Evolutionary conservation across 1,140 invertebrate species (phyloP), one percentile per base, ranked within the genome.

Genomic region (Pseudomyrmex cubaensis): DNA sequence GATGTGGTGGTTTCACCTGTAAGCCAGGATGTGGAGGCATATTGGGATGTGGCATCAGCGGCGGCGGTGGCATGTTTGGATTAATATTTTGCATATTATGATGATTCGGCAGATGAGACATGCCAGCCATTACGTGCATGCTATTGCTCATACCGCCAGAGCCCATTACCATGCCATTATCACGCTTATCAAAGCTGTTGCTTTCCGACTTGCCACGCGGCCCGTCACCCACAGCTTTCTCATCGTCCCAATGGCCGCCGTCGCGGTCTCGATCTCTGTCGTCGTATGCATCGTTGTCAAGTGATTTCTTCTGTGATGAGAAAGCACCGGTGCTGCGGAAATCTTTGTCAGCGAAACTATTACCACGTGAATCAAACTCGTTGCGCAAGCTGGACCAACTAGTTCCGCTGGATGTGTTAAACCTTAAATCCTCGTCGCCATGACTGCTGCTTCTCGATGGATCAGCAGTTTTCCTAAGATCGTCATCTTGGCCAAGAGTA

Each of bases 21-120:
- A 94, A 93, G 35, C 88, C 85, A 2, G 90, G 87, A 66, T 90
- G 87, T 20, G 90, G 91, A 10, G 87, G 78, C 88, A 93, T 92
- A 1, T 82, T 87, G 9, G 88, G 85, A 83, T 92, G 92, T 7
- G 86, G 78, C 20, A 90, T 75, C 22, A 92, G 85, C 35, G 87
- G 86, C 15, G 92, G 84, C 0, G 86, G 87, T 20, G 92, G 91
- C 90, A 92, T 90, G 46, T 92, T 90, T 5, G 90, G 89, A 85
- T 92, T 92, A 25, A 92, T 91, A 35, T 91, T 93, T 62, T 92
- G 93, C 90, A 92, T 92, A 44, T 92, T 93, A n/a, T 93, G 92
- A 57, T 93, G 91, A 85, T 92, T 92, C 2, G 90, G 35, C 64
- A 90, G 84, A n/a, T 90, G 90, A 0, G 78, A 15, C 83, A 89